Evolutionary conservation across 2,113 vertebrate genomes (phyloP), one percentile per base, ranked within the genome.

Genomic region (Seriola quinqueradiata): DNA sequence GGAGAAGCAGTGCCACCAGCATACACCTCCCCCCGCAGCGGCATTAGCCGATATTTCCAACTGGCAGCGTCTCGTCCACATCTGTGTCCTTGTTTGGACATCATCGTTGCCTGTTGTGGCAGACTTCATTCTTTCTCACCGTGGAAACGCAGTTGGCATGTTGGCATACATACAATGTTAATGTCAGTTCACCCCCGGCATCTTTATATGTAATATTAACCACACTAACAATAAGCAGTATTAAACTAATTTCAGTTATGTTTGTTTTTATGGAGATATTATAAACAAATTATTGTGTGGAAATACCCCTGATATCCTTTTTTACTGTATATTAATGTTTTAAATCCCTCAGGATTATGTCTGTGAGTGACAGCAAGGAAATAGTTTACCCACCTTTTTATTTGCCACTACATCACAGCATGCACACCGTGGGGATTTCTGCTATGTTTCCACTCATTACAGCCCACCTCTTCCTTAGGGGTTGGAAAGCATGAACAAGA

Each of bases 391-490:
- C 63, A 84, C 48, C 68, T 89, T 82, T 80, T 73, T 79, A 84
- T 90, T 83, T 86, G 85, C 83, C 48, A 55, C 71, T 17, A 42
- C 60, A 54, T 88, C 86, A 63, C 74, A 85, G 72, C 70, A 60
- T 50, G 63, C 67, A 14, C 5, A 16, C 75, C 57, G 70, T 54
- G 73, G 85, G 76, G 85, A 88, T 75, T 82, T 86, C 69, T 75
- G 64, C 80, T 23, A 23, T 76, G 80, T 80, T 80, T 90, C 86
- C 84, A 73, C 71, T 89, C 77, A 82, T 88, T 87, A 87, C 64
- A 74, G 67, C 73, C 87, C 58, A 70, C 70, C 36, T 86, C 75
- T 70, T 71, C 76, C 72, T 73, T 0, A 14, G 60, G 78, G 86
- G 80, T 46, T 73, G 77, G 84, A 87, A 81, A 79, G 63, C 69